Evolutionary conservation across 2,797 vertebrate species (phyloP).

Genomic region (Oreochromis grahami): DNA sequence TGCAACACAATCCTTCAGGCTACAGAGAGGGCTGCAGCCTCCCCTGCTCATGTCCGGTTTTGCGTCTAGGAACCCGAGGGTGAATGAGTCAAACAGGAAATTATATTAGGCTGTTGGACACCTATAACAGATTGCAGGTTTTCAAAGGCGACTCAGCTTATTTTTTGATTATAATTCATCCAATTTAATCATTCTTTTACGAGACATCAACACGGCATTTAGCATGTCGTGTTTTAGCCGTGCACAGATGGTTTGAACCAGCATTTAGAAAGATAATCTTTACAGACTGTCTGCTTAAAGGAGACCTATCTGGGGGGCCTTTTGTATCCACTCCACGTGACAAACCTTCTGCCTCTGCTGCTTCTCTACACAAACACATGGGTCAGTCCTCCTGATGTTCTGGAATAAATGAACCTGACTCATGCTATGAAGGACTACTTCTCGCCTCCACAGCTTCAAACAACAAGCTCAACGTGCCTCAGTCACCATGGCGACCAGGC

Average conservation of each 20-base stretch:
- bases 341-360: not conserved
- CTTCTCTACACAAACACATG: not conserved
- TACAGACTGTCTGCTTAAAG: not conserved
- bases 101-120: not conserved
- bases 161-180: not conserved
- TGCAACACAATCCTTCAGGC: not conserved
- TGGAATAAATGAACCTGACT: conserved; percentile 28
- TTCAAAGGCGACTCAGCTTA: not conserved
- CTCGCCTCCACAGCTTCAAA: conserved; percentile 26
- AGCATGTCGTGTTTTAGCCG: not conserved
- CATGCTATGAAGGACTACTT: conserved; percentile 32
- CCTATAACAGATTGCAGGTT: not conserved
- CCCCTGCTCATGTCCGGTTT: not conserved
- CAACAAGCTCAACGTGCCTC: conserved; percentile 6
- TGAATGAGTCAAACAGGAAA: not conserved
- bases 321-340: conserved; percentile 4
- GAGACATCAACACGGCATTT: not conserved
- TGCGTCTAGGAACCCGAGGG: not conserved
- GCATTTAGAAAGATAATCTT: not conserved
- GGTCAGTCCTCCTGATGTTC: conserved; percentile 13
- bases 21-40: not conserved
- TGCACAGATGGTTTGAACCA: not conserved
- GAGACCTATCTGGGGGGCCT: not conserved
- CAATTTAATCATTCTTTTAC: not conserved
- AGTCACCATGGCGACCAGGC: conserved; percentile 65